These are phyloP conservation scores for Steatornis caripensis DNA, from an alignment of 2,113 vertebrate genomes.

Conservation along the genomic window DNA sequence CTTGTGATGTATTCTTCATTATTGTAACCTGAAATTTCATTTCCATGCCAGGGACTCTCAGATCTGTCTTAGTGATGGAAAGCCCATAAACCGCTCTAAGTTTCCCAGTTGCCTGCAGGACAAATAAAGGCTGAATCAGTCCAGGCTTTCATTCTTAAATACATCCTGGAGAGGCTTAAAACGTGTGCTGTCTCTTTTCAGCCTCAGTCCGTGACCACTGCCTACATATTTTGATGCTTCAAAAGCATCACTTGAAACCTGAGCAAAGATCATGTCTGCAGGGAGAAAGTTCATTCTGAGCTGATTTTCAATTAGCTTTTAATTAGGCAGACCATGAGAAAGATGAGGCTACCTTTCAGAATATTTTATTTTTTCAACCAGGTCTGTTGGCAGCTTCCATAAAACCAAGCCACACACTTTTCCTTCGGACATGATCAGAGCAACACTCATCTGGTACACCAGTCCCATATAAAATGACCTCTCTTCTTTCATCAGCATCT, in stretches of 20 bases:
- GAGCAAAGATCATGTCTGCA: not conserved
- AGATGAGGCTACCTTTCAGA: not conserved
- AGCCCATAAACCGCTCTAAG: not conserved
- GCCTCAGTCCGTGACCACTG: not conserved
- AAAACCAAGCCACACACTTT: not conserved
- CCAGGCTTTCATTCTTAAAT: not conserved
- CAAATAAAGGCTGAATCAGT: not conserved
- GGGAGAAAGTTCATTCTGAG: not conserved
- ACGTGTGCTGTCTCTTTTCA: not conserved
- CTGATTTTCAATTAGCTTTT: not conserved
- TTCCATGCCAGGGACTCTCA: not conserved
- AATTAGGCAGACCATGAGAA: not conserved
- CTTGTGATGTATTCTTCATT: not conserved
- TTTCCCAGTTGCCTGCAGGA: not conserved
- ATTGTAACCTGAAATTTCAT: slow-evolving; percentile 20
- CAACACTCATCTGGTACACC: not conserved
- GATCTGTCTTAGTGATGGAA: not conserved
- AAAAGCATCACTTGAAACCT: not conserved
- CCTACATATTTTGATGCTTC: not conserved
- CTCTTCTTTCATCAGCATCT: not conserved
- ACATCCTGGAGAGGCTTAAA: not conserved
- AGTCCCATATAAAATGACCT: not conserved
- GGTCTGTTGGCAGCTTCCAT: not conserved
- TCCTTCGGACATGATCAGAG: not conserved
- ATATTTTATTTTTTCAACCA: not conserved